phyloP scores from a whole-genome alignment of 2,888 invertebrate genomes.

The Amphipoea oculea region DNA sequence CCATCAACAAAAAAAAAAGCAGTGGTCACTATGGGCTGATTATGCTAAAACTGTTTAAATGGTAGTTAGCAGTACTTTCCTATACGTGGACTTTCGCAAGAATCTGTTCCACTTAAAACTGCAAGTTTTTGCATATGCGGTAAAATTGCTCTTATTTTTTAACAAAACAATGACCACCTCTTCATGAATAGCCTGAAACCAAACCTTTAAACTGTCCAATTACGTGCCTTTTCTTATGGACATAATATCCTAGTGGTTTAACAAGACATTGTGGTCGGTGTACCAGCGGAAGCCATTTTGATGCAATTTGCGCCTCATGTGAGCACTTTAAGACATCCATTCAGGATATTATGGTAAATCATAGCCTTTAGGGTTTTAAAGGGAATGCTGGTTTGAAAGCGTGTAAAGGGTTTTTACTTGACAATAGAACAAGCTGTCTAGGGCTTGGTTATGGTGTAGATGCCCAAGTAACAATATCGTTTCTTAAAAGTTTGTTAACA shows the following conservation, averaged over 20 bases:
- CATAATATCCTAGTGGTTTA: constrained; percentile 39
- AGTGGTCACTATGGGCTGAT: too few species aligned
- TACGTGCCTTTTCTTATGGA: constrained; percentile 20
- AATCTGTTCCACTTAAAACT: neutral
- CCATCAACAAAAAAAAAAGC: too few species aligned
- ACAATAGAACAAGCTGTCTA: neutral
- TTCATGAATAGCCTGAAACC: constrained; percentile 26
- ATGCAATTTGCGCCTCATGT: constrained; percentile 52
- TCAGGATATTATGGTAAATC: constrained; percentile 36
- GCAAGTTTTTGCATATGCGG: neutral
- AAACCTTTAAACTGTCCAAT: constrained; percentile 30
- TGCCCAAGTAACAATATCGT: too few species aligned
- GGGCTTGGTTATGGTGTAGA: too few species aligned
- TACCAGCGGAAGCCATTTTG: constrained; percentile 44
- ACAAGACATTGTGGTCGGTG: constrained; percentile 47
- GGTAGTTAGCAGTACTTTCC: neutral
- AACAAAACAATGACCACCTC: neutral
- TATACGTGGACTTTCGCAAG: neutral
- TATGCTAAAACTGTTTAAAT: too few species aligned
- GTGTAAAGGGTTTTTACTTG: neutral
- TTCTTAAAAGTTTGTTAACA: too few species aligned
- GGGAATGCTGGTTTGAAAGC: neutral
- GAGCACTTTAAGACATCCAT: constrained; percentile 20
- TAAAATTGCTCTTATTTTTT: neutral
- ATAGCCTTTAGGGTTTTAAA: constrained; percentile 12